Evolutionary conservation across 2,888 invertebrate genomes (phyloP), one percentile per base, ranked within the genome.

Genomic region (Tetanocera ferruginea): DNA sequence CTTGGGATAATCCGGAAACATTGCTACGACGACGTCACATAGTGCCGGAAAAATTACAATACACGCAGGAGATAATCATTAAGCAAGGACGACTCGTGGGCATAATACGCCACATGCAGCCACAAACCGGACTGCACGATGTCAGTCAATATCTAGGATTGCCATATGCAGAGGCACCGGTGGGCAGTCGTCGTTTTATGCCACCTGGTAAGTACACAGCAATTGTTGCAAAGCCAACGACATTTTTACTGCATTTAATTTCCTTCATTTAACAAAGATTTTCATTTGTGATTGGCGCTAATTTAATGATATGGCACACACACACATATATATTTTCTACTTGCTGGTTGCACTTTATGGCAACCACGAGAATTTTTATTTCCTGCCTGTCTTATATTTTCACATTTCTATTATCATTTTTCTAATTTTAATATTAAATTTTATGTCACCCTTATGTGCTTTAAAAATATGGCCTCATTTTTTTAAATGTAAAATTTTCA

Each of bases 81-180:
- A 92, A 93, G 83, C 94, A 95, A 86, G 94, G 95, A 0, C 91
- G 92, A 60, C 87, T 95, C 11, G 92, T 93, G 83, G 95, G 95
- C 69, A 90, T 93, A 79, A 92, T 93, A 57, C 93, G 93, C 81
- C 93, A 93, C 5, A 92, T 92, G 83, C 89, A 88, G 82, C 90
- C 92, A 52, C 92, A 92, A 82, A 92, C 92, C 76, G 92, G 93
- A 51, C 87, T 94, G 77, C 92, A 92, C 83, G 90, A 91, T 37
- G 94, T 95, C 80, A 95, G 95, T 87, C 94, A 95, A 88, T 95
- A 93, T 87, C 90, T 94, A 75, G 95, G 96, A 3, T 92, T 96
- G 83, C 96, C 96, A 5, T 96, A 95, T 89, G 96, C 96, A 5
- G 95, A 95, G 51, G 93, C 96, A 11, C 96, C 96, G 0, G 91